phyloP scores from a whole-genome alignment of 2,797 vertebrate genomes.

The Odontamblyopus lacepedii region DNA sequence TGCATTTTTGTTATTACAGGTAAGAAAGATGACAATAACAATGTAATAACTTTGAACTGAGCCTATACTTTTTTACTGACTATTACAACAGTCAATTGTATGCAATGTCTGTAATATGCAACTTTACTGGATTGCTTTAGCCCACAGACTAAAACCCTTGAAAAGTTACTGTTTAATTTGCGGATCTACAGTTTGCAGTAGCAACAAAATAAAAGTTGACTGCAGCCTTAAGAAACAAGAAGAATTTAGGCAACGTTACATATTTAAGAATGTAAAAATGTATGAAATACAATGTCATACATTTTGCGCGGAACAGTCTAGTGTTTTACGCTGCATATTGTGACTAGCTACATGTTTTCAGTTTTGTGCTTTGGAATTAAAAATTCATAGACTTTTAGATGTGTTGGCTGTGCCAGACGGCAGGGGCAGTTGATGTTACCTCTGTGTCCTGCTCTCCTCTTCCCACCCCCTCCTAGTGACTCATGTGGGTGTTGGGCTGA shows the following conservation, averaged over 20 bases:
- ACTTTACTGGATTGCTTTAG: background rate
- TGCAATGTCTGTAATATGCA: background rate
- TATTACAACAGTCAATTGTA: background rate
- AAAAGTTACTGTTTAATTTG: background rate
- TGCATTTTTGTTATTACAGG: background rate
- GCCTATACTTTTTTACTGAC: background rate
- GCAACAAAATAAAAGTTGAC: background rate
- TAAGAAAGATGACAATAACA: background rate
- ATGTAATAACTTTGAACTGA: background rate
- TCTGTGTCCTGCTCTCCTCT: constrained; percentile 42
- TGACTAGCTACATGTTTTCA: constrained; percentile 35
- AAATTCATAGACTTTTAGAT: constrained; percentile 20
- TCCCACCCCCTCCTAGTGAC: constrained; percentile 65
- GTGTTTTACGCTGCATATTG: constrained; percentile 10
- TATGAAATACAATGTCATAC: too few species aligned
- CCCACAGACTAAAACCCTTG: background rate
- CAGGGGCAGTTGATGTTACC: constrained; percentile 66
- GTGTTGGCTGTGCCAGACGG: constrained; percentile 55
- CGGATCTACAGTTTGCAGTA: constrained; percentile 17
- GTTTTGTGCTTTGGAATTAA: constrained; percentile 28
- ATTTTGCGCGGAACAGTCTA: too few species aligned
- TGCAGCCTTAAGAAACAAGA: too few species aligned
- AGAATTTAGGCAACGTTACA: background rate
- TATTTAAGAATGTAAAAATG: background rate
- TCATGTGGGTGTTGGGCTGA: constrained; percentile 88